phyloP scores from a whole-genome alignment of 2,797 vertebrate genomes.

The Parambassis ranga region DNA sequence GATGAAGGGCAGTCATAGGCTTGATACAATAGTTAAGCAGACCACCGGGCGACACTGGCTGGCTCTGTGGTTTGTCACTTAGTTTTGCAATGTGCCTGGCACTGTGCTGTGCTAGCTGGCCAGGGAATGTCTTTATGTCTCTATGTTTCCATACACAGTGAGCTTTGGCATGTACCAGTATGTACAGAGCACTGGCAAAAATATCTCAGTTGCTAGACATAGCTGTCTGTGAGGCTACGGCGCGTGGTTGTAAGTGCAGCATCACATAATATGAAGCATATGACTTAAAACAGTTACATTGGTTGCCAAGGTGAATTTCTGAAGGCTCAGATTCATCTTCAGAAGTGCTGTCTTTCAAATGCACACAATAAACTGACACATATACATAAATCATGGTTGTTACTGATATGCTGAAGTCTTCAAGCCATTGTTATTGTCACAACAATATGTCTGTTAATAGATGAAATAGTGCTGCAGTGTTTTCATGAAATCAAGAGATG shows the following conservation, averaged over 20 bases:
- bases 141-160: slow-evolving; percentile 8
- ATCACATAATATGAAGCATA: too few relatives aligned
- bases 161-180: too few relatives aligned
- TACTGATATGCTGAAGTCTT: neutral
- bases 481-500: slow-evolving; percentile 15
- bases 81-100: slow-evolving; percentile 19
- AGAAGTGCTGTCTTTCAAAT: slow-evolving; percentile 7
- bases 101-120: slow-evolving; percentile 11
- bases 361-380: neutral
- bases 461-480: neutral
- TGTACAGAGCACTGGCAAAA: too few relatives aligned
- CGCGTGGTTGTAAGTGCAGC: too few relatives aligned
- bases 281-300: neutral
- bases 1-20: neutral
- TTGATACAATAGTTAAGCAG: neutral
- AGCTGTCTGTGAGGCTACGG: too few relatives aligned
- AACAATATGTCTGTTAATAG: slow-evolving; percentile 13
- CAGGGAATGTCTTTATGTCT: slow-evolving; percentile 32
- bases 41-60: slow-evolving; percentile 26
- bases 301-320: neutral
- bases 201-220: too few relatives aligned
- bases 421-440: neutral
- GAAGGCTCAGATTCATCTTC: neutral
- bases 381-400: neutral
- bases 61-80: slow-evolving; percentile 21